phyloP scores from a whole-genome alignment of 2,888 invertebrate species.

The Drosophila neoperkinsi region DNA sequence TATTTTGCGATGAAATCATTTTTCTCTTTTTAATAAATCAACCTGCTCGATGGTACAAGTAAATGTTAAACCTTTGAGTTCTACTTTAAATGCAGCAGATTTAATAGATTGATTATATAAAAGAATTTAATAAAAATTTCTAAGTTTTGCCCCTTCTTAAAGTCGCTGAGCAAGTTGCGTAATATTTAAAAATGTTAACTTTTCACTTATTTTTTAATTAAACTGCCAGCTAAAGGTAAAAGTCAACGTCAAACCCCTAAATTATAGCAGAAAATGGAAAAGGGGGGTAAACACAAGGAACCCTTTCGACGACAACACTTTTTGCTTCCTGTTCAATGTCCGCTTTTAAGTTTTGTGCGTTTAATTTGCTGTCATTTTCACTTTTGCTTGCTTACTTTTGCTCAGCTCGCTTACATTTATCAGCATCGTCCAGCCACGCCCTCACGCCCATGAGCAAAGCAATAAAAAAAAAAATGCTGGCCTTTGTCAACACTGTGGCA shows the following conservation, averaged over 20 bases:
- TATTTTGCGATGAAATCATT: constrained; percentile 48
- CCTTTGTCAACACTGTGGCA: constrained; percentile 72
- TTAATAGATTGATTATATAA: background rate
- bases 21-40: constrained; percentile 55
- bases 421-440: constrained; percentile 51
- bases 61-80: constrained; percentile 23
- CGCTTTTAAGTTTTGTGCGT: constrained; percentile 70
- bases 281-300: background rate
- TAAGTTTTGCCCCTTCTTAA: background rate
- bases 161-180: background rate
- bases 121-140: background rate
- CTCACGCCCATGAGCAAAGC: constrained; percentile 1
- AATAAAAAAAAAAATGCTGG: constrained; percentile 9
- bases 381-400: constrained; percentile 25
- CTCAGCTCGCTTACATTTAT: constrained; percentile 53
- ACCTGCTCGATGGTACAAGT: constrained; percentile 30
- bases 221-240: constrained; percentile 53
- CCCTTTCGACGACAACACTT: constrained; percentile 13
- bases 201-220: constrained; percentile 55
- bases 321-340: constrained; percentile 17
- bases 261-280: background rate
- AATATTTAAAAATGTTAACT: constrained; percentile 26
- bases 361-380: constrained; percentile 74
- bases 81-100: background rate
- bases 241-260: constrained; percentile 40